Conservation (phyloP, 2,113 vertebrate species). For the Galbula dea region DNA sequence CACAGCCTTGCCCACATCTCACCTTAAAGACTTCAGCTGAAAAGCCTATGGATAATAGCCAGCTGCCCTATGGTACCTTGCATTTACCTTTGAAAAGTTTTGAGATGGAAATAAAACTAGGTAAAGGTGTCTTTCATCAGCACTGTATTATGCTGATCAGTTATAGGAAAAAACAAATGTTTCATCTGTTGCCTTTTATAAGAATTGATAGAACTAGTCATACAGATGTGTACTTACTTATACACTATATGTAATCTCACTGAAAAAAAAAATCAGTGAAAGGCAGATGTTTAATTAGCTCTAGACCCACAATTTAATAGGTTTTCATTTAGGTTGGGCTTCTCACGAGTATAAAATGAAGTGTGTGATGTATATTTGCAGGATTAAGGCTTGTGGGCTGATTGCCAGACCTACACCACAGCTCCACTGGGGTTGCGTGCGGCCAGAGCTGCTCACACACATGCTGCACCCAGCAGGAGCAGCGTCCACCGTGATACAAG, state of each 20-base stretch:
- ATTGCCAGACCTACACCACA: background rate
- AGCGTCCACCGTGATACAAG: background rate
- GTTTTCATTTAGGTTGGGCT: conserved; percentile 16
- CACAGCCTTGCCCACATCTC: conserved; percentile 18
- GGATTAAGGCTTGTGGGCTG: conserved; percentile 3
- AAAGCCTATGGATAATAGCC: conserved; percentile 27
- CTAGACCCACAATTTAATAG: background rate
- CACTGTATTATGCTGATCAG: background rate
- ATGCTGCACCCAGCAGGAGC: background rate
- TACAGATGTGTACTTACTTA: background rate
- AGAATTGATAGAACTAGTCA: background rate
- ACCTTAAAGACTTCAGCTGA: conserved; percentile 9
- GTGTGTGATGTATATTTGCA: background rate
- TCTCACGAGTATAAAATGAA: conserved; percentile 2
- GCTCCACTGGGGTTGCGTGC: background rate
- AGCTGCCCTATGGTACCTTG: background rate
- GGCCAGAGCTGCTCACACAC: background rate
- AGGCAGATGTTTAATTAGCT: conserved; percentile 40
- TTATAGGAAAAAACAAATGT: background rate
- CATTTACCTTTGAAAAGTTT: conserved; percentile 27
- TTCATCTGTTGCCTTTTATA: background rate
- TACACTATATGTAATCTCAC: background rate
- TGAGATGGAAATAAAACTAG: background rate
- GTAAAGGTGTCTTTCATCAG: background rate
- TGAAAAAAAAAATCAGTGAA: background rate